Percentiles rank a stretch among this genome's conserved stretches.
phyloP scores from a whole-genome alignment of 53 echinoderm and acorn worm genomes.

The Antedon mediterranea region DNA sequence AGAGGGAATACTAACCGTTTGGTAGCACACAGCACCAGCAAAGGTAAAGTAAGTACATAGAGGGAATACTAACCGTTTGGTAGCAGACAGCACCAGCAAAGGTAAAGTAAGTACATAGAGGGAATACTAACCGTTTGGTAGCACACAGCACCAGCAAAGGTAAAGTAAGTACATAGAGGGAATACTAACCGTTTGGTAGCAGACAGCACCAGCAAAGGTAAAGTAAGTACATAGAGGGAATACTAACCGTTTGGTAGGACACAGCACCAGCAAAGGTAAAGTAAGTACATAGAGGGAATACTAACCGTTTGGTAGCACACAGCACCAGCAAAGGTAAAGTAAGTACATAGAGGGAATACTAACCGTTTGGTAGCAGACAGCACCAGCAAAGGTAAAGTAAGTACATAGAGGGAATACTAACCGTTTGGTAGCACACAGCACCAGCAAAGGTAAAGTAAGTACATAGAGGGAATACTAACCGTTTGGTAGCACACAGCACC shows the following conservation, averaged over 20 bases:
- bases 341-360: conserved; percentile 22
- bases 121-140: conserved; percentile 78
- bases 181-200: conserved; percentile 90
- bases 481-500: conserved; percentile 99
- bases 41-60: too few species aligned
- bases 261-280: conserved; percentile 99
- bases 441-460: too few species aligned
- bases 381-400: conserved; percentile 98
- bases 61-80: conserved; percentile 60
- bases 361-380: conserved; percentile 98
- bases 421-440: conserved; percentile 98
- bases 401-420: conserved; percentile 30
- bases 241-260: conserved; percentile 96
- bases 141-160: conserved; percentile 99
- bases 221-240: too few species aligned
- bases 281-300: too few species aligned
- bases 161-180: too few species aligned
- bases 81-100: conserved; percentile 99
- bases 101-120: too few species aligned
- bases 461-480: conserved; percentile 36
- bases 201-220: conserved; percentile 98
- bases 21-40: conserved; percentile 99
- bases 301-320: conserved; percentile 99
- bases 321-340: conserved; percentile 97
- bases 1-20: conserved; percentile 54